Percentiles rank a stretch among this genome's conserved stretches.
These are phyloP conservation scores for Cyclophora albipunctata DNA, from an alignment of 2,888 invertebrate genomes.

Conservation along the genomic window DNA sequence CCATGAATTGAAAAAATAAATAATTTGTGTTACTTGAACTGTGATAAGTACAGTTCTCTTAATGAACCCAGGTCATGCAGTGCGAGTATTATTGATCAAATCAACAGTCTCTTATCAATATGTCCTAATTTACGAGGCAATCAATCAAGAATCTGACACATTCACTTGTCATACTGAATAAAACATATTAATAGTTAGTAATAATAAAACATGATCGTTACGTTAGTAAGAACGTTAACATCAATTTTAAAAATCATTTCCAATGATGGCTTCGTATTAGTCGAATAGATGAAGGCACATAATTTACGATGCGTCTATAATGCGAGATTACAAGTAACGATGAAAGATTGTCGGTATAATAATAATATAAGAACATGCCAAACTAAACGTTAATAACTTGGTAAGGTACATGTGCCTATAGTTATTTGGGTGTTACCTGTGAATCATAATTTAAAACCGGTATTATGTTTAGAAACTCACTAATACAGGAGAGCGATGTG, in stretches of 20 bases:
- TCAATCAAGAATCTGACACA: too few species aligned
- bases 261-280: slow-evolving; percentile 23
- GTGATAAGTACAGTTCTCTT: too few species aligned
- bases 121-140: too few species aligned
- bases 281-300: slow-evolving; percentile 41
- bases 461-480: not conserved
- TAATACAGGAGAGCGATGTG: not conserved
- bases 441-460: slow-evolving; percentile 13
- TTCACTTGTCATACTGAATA: too few species aligned
- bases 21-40: too few species aligned
- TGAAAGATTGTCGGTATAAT: slow-evolving; percentile 35
- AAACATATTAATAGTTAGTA: not conserved
- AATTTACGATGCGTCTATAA: slow-evolving; percentile 56
- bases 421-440: slow-evolving; percentile 13
- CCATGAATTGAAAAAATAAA: too few species aligned
- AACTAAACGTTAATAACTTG: slow-evolving; percentile 26
- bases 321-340: slow-evolving; percentile 34
- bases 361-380: slow-evolving; percentile 41
- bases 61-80: too few species aligned
- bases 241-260: slow-evolving; percentile 18
- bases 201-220: not conserved
- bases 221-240: not conserved
- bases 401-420: not conserved
- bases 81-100: too few species aligned
- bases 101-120: too few species aligned